A percentile compares a stretch with the other conserved stretches of the same genome.
phyloP scores from a whole-genome alignment of 2,797 vertebrate genomes.

The Protonibea diacanthus region DNA sequence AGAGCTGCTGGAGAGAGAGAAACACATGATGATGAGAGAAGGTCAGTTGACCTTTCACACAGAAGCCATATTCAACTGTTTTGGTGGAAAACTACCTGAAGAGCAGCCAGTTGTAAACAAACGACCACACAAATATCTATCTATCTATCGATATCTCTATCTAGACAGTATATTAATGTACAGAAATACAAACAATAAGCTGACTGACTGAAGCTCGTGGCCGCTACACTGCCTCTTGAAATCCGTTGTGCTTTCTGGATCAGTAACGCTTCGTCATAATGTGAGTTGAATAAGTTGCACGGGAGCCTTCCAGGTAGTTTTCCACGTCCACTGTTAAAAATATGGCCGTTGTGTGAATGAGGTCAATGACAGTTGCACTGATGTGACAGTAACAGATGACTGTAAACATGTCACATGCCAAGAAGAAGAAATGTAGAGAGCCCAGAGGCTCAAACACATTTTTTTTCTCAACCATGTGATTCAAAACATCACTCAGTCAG shows the following conservation, averaged over 20 bases:
- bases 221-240: too few relatives aligned
- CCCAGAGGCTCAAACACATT: slow-evolving; percentile 45
- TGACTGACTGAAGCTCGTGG: too few relatives aligned
- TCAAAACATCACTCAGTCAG: slow-evolving; percentile 64
- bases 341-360: slow-evolving; percentile 56
- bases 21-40: slow-evolving; percentile 68
- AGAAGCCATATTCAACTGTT: slow-evolving; percentile 54
- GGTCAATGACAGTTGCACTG: slow-evolving; percentile 49
- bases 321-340: slow-evolving; percentile 38
- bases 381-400: slow-evolving; percentile 46
- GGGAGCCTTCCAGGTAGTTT: slow-evolving; percentile 19
- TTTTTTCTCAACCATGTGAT: slow-evolving; percentile 67
- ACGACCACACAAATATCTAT: too few relatives aligned
- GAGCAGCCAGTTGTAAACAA: background rate
- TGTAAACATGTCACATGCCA: slow-evolving; percentile 69
- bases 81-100: slow-evolving; percentile 24
- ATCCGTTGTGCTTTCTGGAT: too few relatives aligned
- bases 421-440: slow-evolving; percentile 62
- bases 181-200: too few relatives aligned
- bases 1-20: slow-evolving; percentile 74
- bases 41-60: slow-evolving; percentile 66
- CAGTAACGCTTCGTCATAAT: background rate
- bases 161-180: too few relatives aligned
- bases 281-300: background rate
- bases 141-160: too few relatives aligned